Base-by-base conservation (phyloP, 2,113 vertebrate species). In the Cyanoramphus novaezelandiae region DNA sequence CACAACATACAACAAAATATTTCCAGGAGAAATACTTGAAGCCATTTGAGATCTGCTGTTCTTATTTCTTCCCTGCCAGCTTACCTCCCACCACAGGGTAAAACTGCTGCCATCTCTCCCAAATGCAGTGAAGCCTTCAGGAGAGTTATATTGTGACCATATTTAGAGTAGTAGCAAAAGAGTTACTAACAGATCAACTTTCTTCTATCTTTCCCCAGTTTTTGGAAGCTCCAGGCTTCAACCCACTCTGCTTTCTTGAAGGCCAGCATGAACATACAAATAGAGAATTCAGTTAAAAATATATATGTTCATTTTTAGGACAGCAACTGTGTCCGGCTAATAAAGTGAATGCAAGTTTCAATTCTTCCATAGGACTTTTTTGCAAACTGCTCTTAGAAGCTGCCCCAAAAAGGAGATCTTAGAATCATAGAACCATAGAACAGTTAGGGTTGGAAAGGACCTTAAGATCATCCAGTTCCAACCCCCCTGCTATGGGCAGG, bases 1-100 rank as follows among this genome's bases (percentile, higher is more conserved):
- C 65, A 95, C 88, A 94, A 91, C 62, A 59, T 27, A 59, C 37
- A 94, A 65, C 63, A 86, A 85, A 82, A 68, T 88, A 92, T 92
- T 94, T 92, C 43, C 77, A 67, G 62, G 29, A 90, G 55, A 76
- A 92, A 39, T 76, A 77, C 62, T 74, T 60, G 57, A 57, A 91
- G 35, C 39, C 18, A 23, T 93, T 93, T 9, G n/a, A 74, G 76
- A 49, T 79, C 52, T 71, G 69, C 77, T 92, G 43, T 70, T 93
- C 52, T 72, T 69, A 37, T 23, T 71, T 65, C 35, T n/a, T 77
- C 60, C 29, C 71, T 84, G 67, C 64, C 91, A 86, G 93, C 97
- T 98, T 97, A 98, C 98, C 98, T 94, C 98, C 98, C 37, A 98
- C 24, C 98, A 98, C 65, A 99, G 98, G 76, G 97, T 97, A 4